These are phyloP conservation scores for Thera obeliscata DNA, from an alignment of 2,888 invertebrate genomes.

Conservation along the genomic window DNA sequence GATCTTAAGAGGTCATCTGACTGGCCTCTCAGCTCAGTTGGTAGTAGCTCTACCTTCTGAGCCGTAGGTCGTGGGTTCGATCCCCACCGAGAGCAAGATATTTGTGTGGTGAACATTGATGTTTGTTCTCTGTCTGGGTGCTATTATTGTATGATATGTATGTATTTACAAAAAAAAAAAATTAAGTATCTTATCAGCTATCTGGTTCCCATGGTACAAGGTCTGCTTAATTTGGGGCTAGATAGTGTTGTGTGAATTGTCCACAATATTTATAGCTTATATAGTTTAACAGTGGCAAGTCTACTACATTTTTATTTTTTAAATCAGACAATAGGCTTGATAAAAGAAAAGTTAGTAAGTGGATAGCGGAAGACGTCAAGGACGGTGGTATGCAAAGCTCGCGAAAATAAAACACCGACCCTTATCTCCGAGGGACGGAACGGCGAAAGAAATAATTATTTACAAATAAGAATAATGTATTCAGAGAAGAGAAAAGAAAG, in stretches of 20 bases:
- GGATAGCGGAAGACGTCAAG: conserved; percentile 10
- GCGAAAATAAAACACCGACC: conserved; percentile 48
- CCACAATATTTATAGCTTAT: not conserved
- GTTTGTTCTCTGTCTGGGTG: no score
- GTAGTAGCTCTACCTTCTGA: no score
- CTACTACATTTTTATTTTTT: not conserved
- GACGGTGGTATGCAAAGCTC: conserved; percentile 21
- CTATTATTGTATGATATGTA: no score
- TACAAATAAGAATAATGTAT: conserved; percentile 70
- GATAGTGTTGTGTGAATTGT: no score
- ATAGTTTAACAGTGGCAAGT: not conserved
- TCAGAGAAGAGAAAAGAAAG: conserved; percentile 58
- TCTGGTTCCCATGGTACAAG: no score
- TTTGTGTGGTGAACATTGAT: no score
- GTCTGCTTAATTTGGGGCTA: no score
- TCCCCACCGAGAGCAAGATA: no score
- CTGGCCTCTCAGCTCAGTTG: not conserved
- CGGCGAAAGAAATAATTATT: conserved; percentile 61
- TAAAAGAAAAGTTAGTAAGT: conserved; percentile 14
- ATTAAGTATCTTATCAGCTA: no score
- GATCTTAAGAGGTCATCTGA: not conserved
- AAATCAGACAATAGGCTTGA: conserved; percentile 1
- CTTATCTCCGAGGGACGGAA: conserved; percentile 46
- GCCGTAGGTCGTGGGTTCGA: no score
- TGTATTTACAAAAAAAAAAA: no score